Percentiles rank a stretch among this genome's conserved stretches.
These are phyloP conservation scores for Magallana nippona DNA, from an alignment of 2,888 invertebrate genomes.

Conservation along the genomic window DNA sequence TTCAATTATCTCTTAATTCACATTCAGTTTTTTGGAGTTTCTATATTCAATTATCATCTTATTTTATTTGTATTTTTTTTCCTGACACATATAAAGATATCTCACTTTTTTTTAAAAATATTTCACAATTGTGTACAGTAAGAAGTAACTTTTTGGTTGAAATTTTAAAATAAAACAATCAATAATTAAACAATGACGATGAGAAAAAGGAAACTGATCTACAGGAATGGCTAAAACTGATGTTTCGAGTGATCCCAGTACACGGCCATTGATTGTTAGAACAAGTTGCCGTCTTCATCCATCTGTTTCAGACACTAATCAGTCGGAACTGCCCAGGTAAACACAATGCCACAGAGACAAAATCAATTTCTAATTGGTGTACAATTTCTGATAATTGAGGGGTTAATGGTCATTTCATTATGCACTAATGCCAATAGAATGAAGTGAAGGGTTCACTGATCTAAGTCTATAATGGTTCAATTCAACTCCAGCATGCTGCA, in stretches of 20 bases:
- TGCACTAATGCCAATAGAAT: background rate
- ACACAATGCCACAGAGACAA: background rate
- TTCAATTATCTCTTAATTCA: too few relatives aligned
- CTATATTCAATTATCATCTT: too few relatives aligned
- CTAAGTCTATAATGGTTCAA: background rate
- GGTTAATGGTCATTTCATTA: background rate
- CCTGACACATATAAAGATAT: too few relatives aligned
- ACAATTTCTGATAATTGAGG: background rate
- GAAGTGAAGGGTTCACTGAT: background rate
- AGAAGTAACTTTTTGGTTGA: too few relatives aligned
- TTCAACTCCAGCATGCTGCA: constrained; percentile 12
- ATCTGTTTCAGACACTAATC: background rate
- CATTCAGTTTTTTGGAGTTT: too few relatives aligned
- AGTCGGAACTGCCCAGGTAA: background rate
- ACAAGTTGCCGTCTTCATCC: background rate
- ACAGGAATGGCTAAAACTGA: too few relatives aligned
- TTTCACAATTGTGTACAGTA: too few relatives aligned
- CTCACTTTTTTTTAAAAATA: too few relatives aligned
- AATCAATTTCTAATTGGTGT: background rate
- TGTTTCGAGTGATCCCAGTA: background rate
- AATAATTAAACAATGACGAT: too few relatives aligned
- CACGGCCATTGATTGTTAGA: background rate
- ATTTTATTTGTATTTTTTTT: too few relatives aligned
- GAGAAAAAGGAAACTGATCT: too few relatives aligned
- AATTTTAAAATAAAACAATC: too few relatives aligned